A percentile compares a stretch with the other conserved stretches of the same genome.
Evolutionary conservation across 1,140 invertebrate species (phyloP).

Genomic region (Drosophila bifasciata): DNA sequence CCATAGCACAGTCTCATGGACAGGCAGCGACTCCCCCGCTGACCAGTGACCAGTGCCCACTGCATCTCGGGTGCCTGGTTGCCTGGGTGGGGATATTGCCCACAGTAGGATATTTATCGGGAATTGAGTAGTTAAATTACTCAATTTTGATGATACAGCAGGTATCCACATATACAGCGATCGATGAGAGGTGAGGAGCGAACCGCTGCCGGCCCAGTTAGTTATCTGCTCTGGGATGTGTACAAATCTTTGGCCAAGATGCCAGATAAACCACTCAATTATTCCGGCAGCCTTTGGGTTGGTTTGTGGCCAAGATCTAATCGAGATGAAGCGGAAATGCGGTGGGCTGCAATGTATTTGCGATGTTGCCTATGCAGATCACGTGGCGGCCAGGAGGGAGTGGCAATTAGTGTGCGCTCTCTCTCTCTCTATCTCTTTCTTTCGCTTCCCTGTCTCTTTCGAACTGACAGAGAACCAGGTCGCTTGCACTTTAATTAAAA

Average conservation of each 20-base stretch:
- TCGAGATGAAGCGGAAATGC: constrained; percentile 44
- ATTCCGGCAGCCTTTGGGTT: constrained; percentile 23
- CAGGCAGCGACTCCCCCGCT: constrained; percentile 56
- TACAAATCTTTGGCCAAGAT: constrained; percentile 49
- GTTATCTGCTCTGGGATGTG: constrained; percentile 52
- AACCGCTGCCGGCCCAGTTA: constrained; percentile 15
- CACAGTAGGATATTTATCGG: constrained; percentile 75
- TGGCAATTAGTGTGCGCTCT: constrained; percentile 66
- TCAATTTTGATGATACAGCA: constrained; percentile 67
- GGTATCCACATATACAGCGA: constrained; percentile 21
- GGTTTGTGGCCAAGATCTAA: constrained; percentile 36
- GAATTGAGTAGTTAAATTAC: constrained; percentile 83
- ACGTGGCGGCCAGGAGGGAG: constrained; percentile 35
- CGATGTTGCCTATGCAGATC: constrained; percentile 27
- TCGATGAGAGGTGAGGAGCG: constrained; percentile 19
- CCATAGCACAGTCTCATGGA: constrained; percentile 3
- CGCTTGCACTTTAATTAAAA: constrained; percentile 82
- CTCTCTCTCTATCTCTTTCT: constrained; percentile 20
- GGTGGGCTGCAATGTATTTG: constrained; percentile 12
- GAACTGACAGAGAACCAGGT: constrained; percentile 68
- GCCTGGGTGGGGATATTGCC: too few species aligned
- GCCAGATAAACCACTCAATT: constrained; percentile 56
- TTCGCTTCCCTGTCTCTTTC: constrained; percentile 27
- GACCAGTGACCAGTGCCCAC: constrained; percentile 33
- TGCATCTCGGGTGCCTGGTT: constrained; percentile 1